Conservation (phyloP, 2,113 vertebrate species). For the Tamias sibiricus region DNA sequence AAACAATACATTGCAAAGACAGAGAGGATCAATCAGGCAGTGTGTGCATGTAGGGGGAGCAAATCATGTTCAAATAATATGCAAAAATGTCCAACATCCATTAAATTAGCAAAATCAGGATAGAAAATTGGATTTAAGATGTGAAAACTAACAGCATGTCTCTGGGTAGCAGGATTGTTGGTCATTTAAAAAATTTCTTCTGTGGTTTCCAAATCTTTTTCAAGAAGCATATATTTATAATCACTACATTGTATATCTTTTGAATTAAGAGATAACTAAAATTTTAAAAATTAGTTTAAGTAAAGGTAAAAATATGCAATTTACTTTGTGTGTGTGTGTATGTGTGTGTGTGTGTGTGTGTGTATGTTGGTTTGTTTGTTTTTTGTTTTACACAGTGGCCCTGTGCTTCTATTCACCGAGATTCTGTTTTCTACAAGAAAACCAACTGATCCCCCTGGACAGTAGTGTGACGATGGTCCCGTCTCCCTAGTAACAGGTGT, state of each 20-base stretch:
- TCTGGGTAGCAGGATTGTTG: not conserved
- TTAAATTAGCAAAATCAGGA: not conserved
- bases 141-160: not conserved
- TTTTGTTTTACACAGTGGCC: not conserved
- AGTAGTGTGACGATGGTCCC: not conserved
- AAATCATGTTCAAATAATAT: not conserved
- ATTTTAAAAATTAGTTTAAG: not conserved
- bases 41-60: not conserved
- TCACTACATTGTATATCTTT: not conserved
- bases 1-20: not conserved
- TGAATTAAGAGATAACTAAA: not conserved
- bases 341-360: too few relatives aligned
- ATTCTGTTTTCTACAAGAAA: not conserved
- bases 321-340: too few relatives aligned
- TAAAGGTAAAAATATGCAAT: not conserved
- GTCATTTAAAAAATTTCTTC: not conserved
- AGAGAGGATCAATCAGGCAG: not conserved
- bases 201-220: conserved; percentile 22
- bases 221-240: conserved; percentile 28
- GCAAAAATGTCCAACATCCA: not conserved
- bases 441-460: not conserved
- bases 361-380: not conserved
- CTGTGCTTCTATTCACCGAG: not conserved
- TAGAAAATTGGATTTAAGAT: not conserved
- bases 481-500: conserved; percentile 18